phyloP scores from a whole-genome alignment of 2,113 vertebrate genomes.

The Toxostoma redivivum region DNA sequence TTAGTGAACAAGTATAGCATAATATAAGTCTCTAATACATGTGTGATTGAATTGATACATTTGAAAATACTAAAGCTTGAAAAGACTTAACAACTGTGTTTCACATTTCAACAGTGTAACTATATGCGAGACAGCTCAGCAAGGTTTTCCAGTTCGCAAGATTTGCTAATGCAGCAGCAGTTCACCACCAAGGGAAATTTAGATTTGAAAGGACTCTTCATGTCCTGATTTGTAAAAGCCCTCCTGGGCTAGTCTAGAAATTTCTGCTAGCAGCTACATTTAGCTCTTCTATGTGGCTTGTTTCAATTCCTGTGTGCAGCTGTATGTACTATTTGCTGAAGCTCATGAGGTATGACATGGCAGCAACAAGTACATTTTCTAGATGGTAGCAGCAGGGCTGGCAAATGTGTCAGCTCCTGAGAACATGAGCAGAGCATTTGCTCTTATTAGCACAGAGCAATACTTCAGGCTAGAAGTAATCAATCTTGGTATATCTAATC shows the following conservation, averaged over 20 bases:
- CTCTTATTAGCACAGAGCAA: conserved; percentile 2
- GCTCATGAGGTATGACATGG: background rate
- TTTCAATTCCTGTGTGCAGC: background rate
- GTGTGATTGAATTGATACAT: background rate
- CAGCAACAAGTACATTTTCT: background rate
- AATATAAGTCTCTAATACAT: background rate
- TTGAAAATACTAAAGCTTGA: background rate
- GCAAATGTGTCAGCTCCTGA: conserved; percentile 21
- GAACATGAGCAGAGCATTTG: background rate
- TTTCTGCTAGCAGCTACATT: conserved; percentile 27
- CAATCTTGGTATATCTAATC: background rate
- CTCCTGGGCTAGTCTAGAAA: conserved; percentile 12
- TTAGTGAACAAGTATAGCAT: background rate
- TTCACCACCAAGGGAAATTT: conserved; percentile 42
- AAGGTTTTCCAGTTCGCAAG: conserved; percentile 27
- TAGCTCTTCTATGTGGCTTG: background rate
- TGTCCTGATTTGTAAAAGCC: conserved; percentile 39
- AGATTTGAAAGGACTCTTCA: conserved; percentile 36
- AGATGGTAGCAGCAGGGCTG: background rate
- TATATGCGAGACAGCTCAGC: background rate
- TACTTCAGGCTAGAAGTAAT: conserved; percentile 9
- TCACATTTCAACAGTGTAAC: background rate
- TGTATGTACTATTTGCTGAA: background rate
- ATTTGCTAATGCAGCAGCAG: conserved; percentile 25
- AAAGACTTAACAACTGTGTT: background rate